Percentiles rank a stretch among this genome's conserved stretches.
Evolutionary conservation across 2,797 vertebrate species (phyloP).

Genomic region (Dendrocincla fuliginosa): DNA sequence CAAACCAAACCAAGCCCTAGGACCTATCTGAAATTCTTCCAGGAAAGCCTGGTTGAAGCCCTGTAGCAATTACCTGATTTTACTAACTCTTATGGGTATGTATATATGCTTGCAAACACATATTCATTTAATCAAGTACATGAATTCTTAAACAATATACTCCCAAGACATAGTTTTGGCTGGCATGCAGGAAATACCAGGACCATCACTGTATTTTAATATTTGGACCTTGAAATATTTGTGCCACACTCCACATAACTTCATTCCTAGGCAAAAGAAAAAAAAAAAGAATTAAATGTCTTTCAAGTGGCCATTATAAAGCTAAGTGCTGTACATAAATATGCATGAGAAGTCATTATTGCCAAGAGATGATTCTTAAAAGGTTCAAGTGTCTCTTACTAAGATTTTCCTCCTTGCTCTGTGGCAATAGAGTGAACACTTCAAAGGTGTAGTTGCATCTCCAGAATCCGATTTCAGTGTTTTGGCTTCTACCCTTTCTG

Average conservation of each 20-base stretch:
- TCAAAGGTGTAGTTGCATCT: background rate
- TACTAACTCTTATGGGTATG: background rate
- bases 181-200: constrained; percentile 20
- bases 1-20: background rate
- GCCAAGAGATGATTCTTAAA: constrained; percentile 67
- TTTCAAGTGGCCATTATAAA: constrained; percentile 73
- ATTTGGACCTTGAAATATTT: constrained; percentile 62
- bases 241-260: constrained; percentile 60
- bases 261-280: background rate
- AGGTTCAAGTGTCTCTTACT: constrained; percentile 72
- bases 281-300: constrained; percentile 14
- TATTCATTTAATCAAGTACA: background rate
- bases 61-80: background rate
- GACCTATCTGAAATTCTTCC: constrained; percentile 23
- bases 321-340: constrained; percentile 70
- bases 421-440: background rate
- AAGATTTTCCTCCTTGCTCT: constrained; percentile 65
- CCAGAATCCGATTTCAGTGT: background rate
- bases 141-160: background rate
- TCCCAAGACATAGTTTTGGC: background rate
- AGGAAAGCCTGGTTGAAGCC: background rate
- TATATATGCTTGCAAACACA: background rate
- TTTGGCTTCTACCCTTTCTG: background rate
- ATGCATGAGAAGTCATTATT: constrained; percentile 74
- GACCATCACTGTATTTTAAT: constrained; percentile 10